Percentiles rank a stretch among this genome's conserved stretches.
Conservation (phyloP, 2,888 invertebrate species). For the Volucella bombylans region DNA sequence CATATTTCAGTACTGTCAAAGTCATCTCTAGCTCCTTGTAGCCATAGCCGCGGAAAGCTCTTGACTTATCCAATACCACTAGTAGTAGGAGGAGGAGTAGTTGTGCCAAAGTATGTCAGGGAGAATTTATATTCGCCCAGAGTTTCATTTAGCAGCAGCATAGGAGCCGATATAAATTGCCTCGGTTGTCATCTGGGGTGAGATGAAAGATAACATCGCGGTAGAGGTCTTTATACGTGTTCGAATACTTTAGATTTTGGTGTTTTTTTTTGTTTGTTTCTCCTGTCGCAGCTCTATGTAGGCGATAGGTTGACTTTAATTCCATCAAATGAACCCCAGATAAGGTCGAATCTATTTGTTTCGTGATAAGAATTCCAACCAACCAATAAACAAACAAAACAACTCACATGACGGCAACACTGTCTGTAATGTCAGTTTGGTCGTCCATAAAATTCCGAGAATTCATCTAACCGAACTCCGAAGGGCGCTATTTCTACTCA, state of each 20-base stretch:
- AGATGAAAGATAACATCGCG: slow-evolving; percentile 27
- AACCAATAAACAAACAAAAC: not conserved
- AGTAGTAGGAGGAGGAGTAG: not conserved
- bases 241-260: not conserved
- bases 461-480: not conserved
- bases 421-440: slow-evolving; percentile 39
- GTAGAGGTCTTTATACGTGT: not conserved
- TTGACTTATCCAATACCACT: slow-evolving; percentile 23
- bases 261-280: not conserved
- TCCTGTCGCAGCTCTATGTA: slow-evolving; percentile 13
- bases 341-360: slow-evolving; percentile 56
- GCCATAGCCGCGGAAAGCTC: not conserved
- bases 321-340: slow-evolving; percentile 47
- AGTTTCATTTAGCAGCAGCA: slow-evolving; percentile 15
- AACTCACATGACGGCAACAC: slow-evolving; percentile 16
- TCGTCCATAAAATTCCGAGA: slow-evolving; percentile 3
- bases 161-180: too few species aligned
- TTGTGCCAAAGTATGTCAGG: too few species aligned
- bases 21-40: not conserved
- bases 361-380: slow-evolving; percentile 50
- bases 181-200: slow-evolving; percentile 2
- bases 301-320: slow-evolving; percentile 48
- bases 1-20: slow-evolving; percentile 47
- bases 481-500: not conserved
- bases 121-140: slow-evolving; percentile 53